Evolutionary conservation across 1,140 invertebrate genomes (phyloP).

Genomic region (Aricia agestis): DNA sequence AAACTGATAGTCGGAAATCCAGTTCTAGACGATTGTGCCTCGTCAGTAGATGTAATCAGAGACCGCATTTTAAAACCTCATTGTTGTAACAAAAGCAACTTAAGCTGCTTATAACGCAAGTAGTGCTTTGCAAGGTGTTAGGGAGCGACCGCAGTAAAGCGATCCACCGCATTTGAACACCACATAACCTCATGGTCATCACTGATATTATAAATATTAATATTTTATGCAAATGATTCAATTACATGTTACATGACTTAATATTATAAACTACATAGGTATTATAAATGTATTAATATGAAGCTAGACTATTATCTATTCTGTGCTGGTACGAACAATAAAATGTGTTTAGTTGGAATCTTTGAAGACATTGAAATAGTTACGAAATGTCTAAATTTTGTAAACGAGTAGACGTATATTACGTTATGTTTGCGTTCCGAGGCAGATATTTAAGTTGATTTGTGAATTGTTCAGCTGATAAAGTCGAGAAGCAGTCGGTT

Average conservation of each 20-base stretch:
- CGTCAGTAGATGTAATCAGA: neutral
- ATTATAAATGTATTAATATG: neutral
- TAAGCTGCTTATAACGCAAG: neutral
- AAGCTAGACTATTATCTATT: no score
- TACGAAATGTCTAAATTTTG: no score
- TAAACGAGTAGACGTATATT: neutral
- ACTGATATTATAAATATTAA: neutral
- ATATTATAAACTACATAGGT: neutral
- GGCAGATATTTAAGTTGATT: constrained; percentile 15
- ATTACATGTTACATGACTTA: neutral
- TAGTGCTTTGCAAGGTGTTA: neutral
- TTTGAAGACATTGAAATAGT: neutral
- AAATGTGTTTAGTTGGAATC: neutral
- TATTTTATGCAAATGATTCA: neutral
- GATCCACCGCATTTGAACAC: neutral
- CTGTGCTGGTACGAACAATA: neutral
- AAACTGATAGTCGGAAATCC: neutral
- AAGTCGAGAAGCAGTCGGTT: constrained; percentile 50
- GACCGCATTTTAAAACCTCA: neutral
- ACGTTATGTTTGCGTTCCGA: neutral
- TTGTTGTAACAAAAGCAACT: neutral
- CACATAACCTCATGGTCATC: neutral
- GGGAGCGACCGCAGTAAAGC: neutral
- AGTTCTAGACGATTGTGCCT: neutral
- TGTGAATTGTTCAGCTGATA: constrained; percentile 44